Base-by-base conservation (phyloP, 2,113 vertebrate genomes). In the Semnornis frantzii region DNA sequence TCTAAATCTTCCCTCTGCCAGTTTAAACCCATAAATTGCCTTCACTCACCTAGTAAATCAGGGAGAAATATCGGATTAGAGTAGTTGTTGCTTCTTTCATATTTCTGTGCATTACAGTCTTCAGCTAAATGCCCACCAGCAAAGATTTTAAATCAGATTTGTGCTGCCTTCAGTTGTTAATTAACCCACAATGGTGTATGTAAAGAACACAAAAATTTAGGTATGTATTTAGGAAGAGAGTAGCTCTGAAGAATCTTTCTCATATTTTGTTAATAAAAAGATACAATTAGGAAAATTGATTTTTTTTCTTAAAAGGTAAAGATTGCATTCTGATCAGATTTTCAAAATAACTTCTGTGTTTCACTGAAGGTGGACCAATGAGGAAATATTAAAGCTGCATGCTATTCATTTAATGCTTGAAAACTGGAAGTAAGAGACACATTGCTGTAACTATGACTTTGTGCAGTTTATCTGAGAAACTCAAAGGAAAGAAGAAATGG, bases 101-200 rank as follows among this genome's bases (percentile, higher is more conserved):
- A 44, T 82, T 89, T 87, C 33, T 60, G 60, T 89, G 54, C 82
- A 92, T 87, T 82, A 76, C n/a, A 87, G 82, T 9, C 64, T 48
- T 31, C 69, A 50, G 54, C 70, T 63, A 80, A 83, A 83, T 84
- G 83, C 52, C 66, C 91, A 90, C 34, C 19, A 88, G 80, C 44
- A 92, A 88, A 88, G 62, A 15, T 31, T 93, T 63, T 92, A 58
- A 91, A 85, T 91, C 30, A 91, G 44, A 59, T 52, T 62, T 83
- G 10, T 87, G 24, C 65, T 94, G 54, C 42, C 39, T 75, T 92
- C 46, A 69, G 39, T 73, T 86, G 54, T 92, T 63, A 75, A 5
- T 48, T 78, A 88, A 84, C 20, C 30, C 1, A 2, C 65, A 69
- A 17, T 25, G 28, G 71, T 69, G 24, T 94, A 39, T 75, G 34